Percentiles rank a stretch among this genome's conserved stretches.
These are phyloP conservation scores for Notocelia uddmanniana DNA, from an alignment of 2,888 invertebrate species.

Conservation along the genomic window DNA sequence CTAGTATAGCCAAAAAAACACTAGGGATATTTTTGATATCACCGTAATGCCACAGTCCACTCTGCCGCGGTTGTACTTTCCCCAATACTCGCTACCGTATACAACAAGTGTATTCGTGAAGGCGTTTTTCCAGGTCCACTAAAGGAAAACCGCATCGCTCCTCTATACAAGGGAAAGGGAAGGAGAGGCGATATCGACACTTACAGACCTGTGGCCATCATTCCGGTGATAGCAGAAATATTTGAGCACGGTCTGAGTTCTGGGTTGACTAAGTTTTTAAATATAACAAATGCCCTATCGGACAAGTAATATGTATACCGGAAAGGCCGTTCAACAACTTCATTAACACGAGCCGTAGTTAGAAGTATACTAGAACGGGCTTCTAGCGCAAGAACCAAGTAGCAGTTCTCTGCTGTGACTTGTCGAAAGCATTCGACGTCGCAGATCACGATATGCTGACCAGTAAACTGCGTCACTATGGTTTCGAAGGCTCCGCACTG, in stretches of 20 bases:
- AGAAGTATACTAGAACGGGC: not conserved
- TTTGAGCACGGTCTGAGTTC: slow-evolving; percentile 9
- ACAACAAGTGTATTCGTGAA: slow-evolving; percentile 4
- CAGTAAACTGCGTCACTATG: no score
- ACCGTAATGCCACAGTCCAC: not conserved
- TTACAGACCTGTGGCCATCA: slow-evolving; percentile 8
- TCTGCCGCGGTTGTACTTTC: no score
- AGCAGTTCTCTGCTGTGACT: not conserved
- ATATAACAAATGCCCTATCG: not conserved
- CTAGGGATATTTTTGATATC: slow-evolving; percentile 6
- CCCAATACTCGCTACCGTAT: not conserved
- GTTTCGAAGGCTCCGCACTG: not conserved
- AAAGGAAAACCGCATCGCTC: slow-evolving; percentile 10
- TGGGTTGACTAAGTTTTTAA: not conserved
- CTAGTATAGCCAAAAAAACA: no score
- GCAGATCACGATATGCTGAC: no score
- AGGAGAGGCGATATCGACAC: not conserved
- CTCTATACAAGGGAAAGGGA: slow-evolving; percentile 9
- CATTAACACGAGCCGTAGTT: not conserved
- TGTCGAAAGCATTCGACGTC: not conserved
- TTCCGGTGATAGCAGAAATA: not conserved
- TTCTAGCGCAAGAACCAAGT: not conserved
- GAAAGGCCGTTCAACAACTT: no score
- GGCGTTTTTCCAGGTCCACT: slow-evolving; percentile 8
- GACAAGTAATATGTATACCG: not conserved